Percentiles rank a stretch among this genome's conserved stretches.
Evolutionary conservation across 64 coral and sea anemone species (phyloP).

Genomic region (Pachyseris speciosa): DNA sequence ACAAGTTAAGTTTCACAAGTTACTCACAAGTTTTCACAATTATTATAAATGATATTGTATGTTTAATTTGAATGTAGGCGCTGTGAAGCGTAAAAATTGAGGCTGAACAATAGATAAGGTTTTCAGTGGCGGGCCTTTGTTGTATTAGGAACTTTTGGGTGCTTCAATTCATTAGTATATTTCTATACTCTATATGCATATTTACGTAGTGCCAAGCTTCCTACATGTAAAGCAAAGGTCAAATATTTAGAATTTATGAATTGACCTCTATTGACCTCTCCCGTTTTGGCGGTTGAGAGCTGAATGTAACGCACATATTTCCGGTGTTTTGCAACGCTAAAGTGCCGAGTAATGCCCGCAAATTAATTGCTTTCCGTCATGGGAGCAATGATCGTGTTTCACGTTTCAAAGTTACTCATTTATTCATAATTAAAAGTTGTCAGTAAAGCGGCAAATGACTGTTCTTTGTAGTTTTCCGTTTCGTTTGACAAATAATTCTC

Average conservation of each 20-base stretch:
- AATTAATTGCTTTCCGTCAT: neutral
- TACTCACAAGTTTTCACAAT: too few species aligned
- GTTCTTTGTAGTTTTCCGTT: too few species aligned
- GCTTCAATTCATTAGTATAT: neutral
- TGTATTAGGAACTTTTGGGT: neutral
- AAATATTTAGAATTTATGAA: neutral
- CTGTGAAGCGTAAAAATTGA: neutral
- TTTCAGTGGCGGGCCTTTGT: neutral
- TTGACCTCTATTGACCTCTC: conserved; percentile 4
- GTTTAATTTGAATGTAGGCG: neutral
- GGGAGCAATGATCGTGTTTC: neutral
- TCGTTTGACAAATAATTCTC: neutral
- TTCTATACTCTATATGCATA: neutral
- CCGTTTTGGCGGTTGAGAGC: neutral
- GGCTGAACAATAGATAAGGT: neutral
- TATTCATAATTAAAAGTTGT: neutral
- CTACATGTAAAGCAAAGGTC: neutral
- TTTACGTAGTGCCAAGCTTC: neutral
- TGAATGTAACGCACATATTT: neutral
- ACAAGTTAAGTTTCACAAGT: too few species aligned
- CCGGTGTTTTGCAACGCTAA: too few species aligned
- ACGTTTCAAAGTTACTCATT: neutral
- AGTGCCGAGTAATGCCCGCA: neutral
- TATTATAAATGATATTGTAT: neutral
- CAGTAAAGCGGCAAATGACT: neutral